Base-by-base conservation (phyloP, 2,888 invertebrate species). In the Pantelozetes paolii region DNA sequence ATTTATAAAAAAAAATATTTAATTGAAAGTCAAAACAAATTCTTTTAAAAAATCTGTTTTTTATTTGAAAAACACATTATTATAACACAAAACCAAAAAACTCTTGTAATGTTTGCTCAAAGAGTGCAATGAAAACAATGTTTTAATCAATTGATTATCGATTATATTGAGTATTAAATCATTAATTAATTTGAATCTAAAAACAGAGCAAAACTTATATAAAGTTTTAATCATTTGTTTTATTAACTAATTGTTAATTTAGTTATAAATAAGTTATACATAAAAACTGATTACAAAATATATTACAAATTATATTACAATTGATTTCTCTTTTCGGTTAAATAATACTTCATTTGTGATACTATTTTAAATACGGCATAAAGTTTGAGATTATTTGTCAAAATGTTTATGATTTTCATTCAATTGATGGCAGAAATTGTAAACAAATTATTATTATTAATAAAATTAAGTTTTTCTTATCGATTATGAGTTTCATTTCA, bases 321-420 rank as follows among this genome's bases (percentile, higher is more conserved):
- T 54, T 36, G 11, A 36, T 36, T 36, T 54, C 11, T 54, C 26
- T 11, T 54, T 54, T 57, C 57, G 57, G 30, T 64, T 64, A 32
- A 64, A 64, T 62, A 32, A 50, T n/a, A 26, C 26, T 23, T 64
- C 32, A 64, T 64, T 64, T 64, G 64, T 64, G 64, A 64, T 64
- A 64, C 64, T 23, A 64, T 64, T 64, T 64, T 40, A 36, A 36
- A 23, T 40, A 64, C 20, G 20, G 30, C 28, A 57, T 54, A 26
- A 54, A 45, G 2, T 11, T 23, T 54, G 23, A 62, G 62, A 32
- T n/a, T 62, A 62, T 62, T 11, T 48, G 2, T n/a, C 20, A 57
- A 15, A 30, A 57, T 64, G 18, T 64, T 40, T 40, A 13, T 8
- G 40, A 40, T 64, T 64, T 64, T 64, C 64, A 64, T 64, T n/a